Base-by-base conservation (phyloP, 1,140 invertebrate species). In the Heterodera carotae region DNA sequence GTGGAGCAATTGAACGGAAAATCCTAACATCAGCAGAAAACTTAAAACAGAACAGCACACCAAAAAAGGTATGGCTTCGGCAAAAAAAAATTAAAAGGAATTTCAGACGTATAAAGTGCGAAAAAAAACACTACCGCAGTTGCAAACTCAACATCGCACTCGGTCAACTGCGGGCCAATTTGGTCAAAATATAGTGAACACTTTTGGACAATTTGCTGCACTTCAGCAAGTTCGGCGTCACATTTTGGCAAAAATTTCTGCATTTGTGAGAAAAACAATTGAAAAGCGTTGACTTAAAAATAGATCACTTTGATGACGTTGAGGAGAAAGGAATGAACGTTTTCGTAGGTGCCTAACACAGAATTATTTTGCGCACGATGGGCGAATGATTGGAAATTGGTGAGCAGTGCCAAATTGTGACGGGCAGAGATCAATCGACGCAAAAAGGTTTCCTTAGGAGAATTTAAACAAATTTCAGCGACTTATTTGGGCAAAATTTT, bases 371-470 rank as follows among this genome's bases (percentile, higher is more conserved):
- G 86, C 10, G 86, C 84, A 7, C 85, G 68, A 66, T 87, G 82
- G 15, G 85, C 87, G 67, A 77, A 87, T 12, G 82, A 78, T 71
- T 84, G 80, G 69, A 82, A 88, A 25, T 85, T 85, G 29, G 87
- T 87, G 7, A 87, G 59, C 29, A 77, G 59, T 3, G 85, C 86
- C 1, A 87, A 75, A 43, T 79, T 18, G 76, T 88, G 78, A 6
- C 85, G 60, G 31, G 53, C 68, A 12, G 27, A n/a, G 4, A 87
- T 64, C 27, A 87, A 59, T 12, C 73, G 31, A 43, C 70, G 39
- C 6, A 87, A 64, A 33, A 70, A 62, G 3, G 59, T 31, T 78
- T 87, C 85, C 79, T 86, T 29, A 10, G 10, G 22, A 15, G 29
- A 68, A 72, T 64, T 75, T 75, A 33, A 25, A 56, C 18, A 25